Conservation (phyloP, 2,113 vertebrate species). For the Ceuthmochares aereus region DNA sequence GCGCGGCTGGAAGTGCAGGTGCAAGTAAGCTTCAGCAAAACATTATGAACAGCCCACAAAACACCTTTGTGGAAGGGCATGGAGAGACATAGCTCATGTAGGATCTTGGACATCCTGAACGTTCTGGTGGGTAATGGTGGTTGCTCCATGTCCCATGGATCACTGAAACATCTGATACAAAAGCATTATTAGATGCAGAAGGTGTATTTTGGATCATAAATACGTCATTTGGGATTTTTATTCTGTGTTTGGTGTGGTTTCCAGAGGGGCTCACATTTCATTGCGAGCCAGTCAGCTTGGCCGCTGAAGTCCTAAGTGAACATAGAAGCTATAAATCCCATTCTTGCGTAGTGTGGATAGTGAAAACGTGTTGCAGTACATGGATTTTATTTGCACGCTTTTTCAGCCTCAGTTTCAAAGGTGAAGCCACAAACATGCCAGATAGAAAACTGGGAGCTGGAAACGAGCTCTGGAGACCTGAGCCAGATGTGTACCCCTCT, state of each 20-base stretch:
- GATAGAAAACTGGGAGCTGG: background rate
- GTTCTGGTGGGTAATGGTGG: background rate
- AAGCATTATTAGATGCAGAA: background rate
- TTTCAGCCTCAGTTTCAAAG: background rate
- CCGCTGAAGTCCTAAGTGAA: background rate
- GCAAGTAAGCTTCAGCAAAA: background rate
- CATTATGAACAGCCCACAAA: background rate
- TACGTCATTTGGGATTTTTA: background rate
- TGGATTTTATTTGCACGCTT: background rate
- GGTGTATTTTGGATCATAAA: background rate
- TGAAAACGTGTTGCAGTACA: fast-evolving
- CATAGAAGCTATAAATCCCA: background rate
- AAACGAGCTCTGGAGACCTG: background rate
- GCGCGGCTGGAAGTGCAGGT: background rate
- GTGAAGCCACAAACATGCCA: background rate
- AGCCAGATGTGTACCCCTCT: background rate
- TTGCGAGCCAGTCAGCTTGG: fast-evolving
- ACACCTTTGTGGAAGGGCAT: background rate
- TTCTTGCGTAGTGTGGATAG: background rate
- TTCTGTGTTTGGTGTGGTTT: background rate
- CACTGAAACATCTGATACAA: background rate
- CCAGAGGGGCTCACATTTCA: background rate
- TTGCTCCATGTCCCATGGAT: fast-evolving
- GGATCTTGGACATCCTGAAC: background rate
- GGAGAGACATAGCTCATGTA: background rate